phyloP scores from a whole-genome alignment of 2,888 invertebrate genomes.

The Physocephala rufipes region DNA sequence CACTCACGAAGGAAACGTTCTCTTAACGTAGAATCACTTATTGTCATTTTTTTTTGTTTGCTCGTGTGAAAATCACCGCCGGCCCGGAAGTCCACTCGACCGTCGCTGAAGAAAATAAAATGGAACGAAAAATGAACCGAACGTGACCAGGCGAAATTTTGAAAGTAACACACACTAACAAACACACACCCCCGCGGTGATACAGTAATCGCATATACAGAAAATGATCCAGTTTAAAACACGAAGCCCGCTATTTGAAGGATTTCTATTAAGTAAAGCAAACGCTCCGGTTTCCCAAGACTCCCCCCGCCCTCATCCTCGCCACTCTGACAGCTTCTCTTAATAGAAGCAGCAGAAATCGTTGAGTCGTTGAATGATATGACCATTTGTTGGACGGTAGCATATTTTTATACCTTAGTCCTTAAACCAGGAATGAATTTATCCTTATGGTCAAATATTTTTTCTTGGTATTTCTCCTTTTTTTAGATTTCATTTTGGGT shows the following conservation, averaged over 20 bases:
- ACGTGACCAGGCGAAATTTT: slow-evolving; percentile 9
- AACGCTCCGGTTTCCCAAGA: background rate
- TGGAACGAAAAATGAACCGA: background rate
- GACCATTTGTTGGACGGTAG: too few species aligned
- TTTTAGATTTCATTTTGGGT: too few species aligned
- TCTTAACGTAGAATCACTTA: background rate
- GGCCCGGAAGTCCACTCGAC: background rate
- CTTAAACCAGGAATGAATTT: too few species aligned
- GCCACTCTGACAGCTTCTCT: too few species aligned
- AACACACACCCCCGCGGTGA: background rate
- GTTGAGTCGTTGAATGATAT: too few species aligned
- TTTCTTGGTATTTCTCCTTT: too few species aligned
- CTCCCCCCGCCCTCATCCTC: background rate
- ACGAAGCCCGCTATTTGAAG: background rate
- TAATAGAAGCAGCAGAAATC: too few species aligned
- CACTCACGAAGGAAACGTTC: background rate
- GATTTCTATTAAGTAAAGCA: background rate
- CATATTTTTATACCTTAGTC: too few species aligned
- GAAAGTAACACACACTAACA: background rate
- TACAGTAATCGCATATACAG: background rate
- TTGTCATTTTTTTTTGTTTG: slow-evolving; percentile 15
- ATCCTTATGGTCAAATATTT: too few species aligned
- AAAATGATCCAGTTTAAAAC: too few species aligned
- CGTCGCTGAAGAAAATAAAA: background rate
- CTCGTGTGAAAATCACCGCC: background rate